These are phyloP conservation scores for Pollicipes pollicipes DNA, from an alignment of 1,140 invertebrate species.

Conservation along the genomic window DNA sequence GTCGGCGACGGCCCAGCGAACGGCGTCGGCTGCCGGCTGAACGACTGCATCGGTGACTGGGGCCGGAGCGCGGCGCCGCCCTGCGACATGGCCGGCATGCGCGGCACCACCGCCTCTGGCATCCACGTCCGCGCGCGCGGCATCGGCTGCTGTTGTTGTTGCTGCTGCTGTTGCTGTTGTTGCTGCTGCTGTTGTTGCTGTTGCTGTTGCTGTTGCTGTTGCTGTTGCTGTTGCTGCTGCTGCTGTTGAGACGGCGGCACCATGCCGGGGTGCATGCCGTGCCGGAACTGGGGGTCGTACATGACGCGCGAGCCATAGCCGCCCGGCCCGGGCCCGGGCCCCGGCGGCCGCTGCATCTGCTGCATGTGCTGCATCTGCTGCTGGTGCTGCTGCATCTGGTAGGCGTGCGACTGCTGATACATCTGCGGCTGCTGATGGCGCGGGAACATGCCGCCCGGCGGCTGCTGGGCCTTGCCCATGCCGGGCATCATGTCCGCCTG, in stretches of 20 bases:
- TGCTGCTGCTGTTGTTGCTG: slow-evolving; percentile 19
- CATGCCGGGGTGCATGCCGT: neutral
- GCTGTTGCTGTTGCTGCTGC: too few species aligned
- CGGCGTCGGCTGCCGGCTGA: neutral
- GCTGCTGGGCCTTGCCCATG: neutral
- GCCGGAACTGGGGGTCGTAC: neutral
- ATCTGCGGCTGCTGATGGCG: neutral
- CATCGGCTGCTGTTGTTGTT: slow-evolving; percentile 18
- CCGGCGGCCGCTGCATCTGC: slow-evolving; percentile 18
- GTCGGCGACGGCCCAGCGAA: neutral
- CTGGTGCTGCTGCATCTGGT: neutral
- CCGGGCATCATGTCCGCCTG: neutral
- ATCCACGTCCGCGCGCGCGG: slow-evolving; percentile 11
- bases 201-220: too few species aligned
- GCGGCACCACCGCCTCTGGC: neutral
- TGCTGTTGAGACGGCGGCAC: slow-evolving; percentile 18
- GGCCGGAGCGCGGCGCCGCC: neutral
- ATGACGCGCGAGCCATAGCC: slow-evolving; percentile 1
- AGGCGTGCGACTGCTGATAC: neutral
- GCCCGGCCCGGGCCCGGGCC: slow-evolving; percentile 6
- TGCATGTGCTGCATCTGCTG: slow-evolving; percentile 20
- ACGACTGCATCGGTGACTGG: neutral
- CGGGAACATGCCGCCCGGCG: neutral
- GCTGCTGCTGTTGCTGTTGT: slow-evolving; percentile 19
- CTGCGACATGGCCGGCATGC: neutral